Percentiles rank a stretch among this genome's conserved stretches.
Evolutionary conservation across 2,113 vertebrate species (phyloP).

Genomic region (Ceuthmochares aereus): DNA sequence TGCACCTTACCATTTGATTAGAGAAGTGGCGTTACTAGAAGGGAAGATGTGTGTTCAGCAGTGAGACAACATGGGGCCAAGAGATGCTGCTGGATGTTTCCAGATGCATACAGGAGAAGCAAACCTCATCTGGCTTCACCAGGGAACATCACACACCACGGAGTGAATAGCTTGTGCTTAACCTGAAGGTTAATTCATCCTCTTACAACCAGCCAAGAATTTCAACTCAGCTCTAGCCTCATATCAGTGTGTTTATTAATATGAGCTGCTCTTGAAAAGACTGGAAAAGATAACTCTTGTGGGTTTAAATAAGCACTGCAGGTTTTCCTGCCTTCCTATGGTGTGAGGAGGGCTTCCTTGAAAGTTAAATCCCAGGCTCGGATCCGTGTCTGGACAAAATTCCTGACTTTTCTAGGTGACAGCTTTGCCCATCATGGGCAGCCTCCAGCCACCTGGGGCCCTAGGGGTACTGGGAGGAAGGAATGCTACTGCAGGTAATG

Average conservation of each 20-base stretch:
- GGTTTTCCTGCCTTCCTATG: not conserved
- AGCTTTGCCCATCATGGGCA: not conserved
- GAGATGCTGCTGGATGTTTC: too few relatives aligned
- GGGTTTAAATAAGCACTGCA: not conserved
- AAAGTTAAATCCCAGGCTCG: not conserved
- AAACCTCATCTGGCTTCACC: not conserved
- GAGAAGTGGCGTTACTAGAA: not conserved
- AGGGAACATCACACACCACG: accelerated
- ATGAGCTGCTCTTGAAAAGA: not conserved
- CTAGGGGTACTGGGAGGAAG: not conserved
- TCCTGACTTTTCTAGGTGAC: not conserved
- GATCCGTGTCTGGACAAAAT: not conserved
- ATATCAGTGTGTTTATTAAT: not conserved
- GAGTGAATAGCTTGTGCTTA: not conserved
- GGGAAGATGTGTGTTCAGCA: not conserved
- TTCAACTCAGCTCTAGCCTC: not conserved
- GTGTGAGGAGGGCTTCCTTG: not conserved
- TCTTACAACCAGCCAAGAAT: accelerated
- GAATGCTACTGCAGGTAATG: not conserved
- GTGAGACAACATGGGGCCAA: too few relatives aligned
- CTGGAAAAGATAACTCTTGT: not conserved
- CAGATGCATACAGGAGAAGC: too few relatives aligned
- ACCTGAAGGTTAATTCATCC: not conserved
- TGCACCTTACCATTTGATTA: too few relatives aligned
- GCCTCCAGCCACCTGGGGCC: accelerated